Conservation (phyloP, 2,113 vertebrate species). For the Daboia siamensis region DNA sequence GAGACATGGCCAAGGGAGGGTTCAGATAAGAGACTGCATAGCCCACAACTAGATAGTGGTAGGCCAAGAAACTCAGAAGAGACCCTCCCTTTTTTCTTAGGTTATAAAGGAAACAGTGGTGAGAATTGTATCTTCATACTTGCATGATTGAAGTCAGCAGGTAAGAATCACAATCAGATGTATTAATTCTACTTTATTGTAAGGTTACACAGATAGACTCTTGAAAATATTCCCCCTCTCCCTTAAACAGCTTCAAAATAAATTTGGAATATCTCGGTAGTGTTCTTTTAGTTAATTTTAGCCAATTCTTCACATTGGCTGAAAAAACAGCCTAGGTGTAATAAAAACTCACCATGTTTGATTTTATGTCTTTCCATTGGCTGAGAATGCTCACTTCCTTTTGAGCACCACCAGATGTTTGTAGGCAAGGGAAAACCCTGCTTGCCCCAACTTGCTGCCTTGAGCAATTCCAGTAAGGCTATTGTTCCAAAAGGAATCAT, state of each 20-base stretch:
- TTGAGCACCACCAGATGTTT: slow-evolving; percentile 18
- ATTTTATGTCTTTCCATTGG: slow-evolving; percentile 10
- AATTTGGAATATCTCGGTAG: slow-evolving; percentile 15
- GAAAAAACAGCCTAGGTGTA: not conserved
- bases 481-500: slow-evolving; percentile 36
- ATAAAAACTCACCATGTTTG: slow-evolving; percentile 16
- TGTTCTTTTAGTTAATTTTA: not conserved
- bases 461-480: slow-evolving; percentile 25
- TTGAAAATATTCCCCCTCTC: not conserved
- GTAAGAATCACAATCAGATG: not conserved
- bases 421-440: slow-evolving; percentile 32
- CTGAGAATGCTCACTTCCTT: slow-evolving; percentile 1
- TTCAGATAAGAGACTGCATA: not conserved
- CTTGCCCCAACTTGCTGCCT: not conserved
- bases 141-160: not conserved
- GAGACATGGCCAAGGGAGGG: not conserved
- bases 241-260: slow-evolving; percentile 24
- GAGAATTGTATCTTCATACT: not conserved
- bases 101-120: not conserved
- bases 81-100: not conserved
- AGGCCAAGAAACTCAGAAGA: not conserved
- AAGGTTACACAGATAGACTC: not conserved
- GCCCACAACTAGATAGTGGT: not conserved
- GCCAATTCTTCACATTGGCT: not conserved
- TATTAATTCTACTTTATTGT: not conserved